These are phyloP conservation scores for Hybognathus amarus DNA, from an alignment of 2,797 vertebrate species.

Conservation along the genomic window DNA sequence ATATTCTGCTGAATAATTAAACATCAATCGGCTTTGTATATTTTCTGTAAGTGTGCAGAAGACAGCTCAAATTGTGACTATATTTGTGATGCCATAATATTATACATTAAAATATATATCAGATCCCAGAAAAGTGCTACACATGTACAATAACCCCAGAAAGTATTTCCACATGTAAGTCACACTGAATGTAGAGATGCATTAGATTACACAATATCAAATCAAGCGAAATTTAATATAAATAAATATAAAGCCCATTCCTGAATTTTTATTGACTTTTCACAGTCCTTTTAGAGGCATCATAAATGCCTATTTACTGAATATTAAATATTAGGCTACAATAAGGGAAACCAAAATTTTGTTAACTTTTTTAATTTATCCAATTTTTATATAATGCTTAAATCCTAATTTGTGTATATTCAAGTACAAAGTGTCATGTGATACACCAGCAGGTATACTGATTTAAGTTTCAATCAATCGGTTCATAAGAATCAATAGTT, in stretches of 20 bases:
- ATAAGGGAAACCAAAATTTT: background rate
- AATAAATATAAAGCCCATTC: background rate
- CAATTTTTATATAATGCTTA: background rate
- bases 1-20: background rate
- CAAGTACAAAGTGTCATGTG: too few species aligned
- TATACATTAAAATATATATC: conserved; percentile 9
- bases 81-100: conserved; percentile 27
- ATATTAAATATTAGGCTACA: background rate
- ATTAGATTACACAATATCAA: conserved; percentile 4
- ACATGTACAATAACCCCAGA: conserved; percentile 14
- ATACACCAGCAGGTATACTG: background rate
- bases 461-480: background rate
- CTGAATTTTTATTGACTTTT: background rate
- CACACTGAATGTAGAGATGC: background rate
- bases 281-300: background rate
- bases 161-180: background rate
- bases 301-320: background rate
- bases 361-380: background rate
- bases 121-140: conserved; percentile 6
- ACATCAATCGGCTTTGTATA: conserved; percentile 9
- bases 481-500: background rate
- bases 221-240: background rate
- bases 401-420: background rate
- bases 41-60: background rate
- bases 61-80: background rate